These are phyloP conservation scores for Drosophila algonquin DNA, from an alignment of 2,888 invertebrate species.

Conservation along the genomic window DNA sequence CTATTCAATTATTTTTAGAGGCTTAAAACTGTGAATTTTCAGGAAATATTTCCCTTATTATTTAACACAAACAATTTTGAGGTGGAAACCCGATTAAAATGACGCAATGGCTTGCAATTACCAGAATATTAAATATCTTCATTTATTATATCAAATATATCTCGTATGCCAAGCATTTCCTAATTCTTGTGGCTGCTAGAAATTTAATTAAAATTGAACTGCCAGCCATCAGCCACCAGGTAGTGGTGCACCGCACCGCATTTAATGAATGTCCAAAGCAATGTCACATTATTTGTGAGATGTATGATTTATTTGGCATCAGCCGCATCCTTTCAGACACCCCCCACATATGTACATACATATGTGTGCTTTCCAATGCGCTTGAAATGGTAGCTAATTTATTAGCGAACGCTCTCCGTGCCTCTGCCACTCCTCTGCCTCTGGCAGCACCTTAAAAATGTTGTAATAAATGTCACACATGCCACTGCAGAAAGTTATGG, in stretches of 20 bases:
- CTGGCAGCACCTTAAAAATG: slow-evolving; percentile 66
- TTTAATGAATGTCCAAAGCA: slow-evolving; percentile 19
- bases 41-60: not conserved
- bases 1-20: not conserved
- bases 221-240: not conserved
- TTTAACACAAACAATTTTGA: not conserved
- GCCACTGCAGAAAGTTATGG: slow-evolving; percentile 68
- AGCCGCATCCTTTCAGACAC: slow-evolving; percentile 9
- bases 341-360: no score
- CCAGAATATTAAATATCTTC: not conserved
- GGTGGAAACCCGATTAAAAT: not conserved
- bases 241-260: slow-evolving; percentile 6
- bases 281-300: slow-evolving; percentile 34
- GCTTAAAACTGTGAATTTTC: not conserved
- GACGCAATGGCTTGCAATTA: no score
- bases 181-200: slow-evolving; percentile 21
- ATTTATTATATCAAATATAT: not conserved
- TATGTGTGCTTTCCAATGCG: slow-evolving; percentile 46
- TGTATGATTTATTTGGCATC: slow-evolving; percentile 62
- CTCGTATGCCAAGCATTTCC: not conserved
- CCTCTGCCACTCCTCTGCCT: not conserved
- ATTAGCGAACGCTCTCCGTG: slow-evolving; percentile 56
- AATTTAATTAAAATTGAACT: slow-evolving; percentile 27
- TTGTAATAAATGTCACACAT: slow-evolving; percentile 74
- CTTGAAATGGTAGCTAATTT: slow-evolving; percentile 72